phyloP scores from a whole-genome alignment of 2,797 vertebrate species.

The Netta rufina region DNA sequence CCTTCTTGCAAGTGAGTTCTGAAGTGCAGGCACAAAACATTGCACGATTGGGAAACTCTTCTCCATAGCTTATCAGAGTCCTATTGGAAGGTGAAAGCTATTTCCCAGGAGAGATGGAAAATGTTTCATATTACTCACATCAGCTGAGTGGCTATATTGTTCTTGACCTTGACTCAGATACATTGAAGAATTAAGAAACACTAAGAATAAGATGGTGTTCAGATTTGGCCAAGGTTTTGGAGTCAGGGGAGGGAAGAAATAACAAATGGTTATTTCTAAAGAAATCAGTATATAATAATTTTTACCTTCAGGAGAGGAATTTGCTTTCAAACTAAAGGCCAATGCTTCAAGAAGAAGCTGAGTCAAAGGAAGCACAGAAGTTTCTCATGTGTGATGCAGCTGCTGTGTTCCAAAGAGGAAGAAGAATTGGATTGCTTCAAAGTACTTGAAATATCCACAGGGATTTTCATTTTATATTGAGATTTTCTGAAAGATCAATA shows the following conservation, averaged over 20 bases:
- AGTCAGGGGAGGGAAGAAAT: neutral
- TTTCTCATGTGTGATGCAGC: constrained; percentile 15
- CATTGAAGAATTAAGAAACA: neutral
- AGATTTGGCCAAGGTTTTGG: neutral
- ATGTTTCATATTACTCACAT: neutral
- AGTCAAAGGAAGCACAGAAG: neutral
- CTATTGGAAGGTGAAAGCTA: constrained; percentile 28
- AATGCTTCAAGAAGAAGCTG: neutral
- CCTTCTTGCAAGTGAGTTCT: neutral
- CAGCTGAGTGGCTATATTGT: neutral
- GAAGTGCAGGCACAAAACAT: neutral
- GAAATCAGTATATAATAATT: neutral
- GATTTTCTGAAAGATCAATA: constrained; percentile 51
- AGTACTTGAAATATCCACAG: constrained; percentile 13
- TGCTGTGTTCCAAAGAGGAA: constrained; percentile 23
- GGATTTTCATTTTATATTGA: constrained; percentile 55
- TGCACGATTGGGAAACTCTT: neutral
- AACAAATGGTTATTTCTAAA: constrained; percentile 1
- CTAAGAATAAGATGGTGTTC: neutral
- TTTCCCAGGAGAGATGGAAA: neutral
- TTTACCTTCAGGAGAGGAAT: neutral
- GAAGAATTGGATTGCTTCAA: constrained; percentile 29
- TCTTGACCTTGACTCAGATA: constrained; percentile 37
- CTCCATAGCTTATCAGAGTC: neutral
- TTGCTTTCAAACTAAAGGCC: constrained; percentile 25